These are phyloP conservation scores for Eupithecia abbreviata DNA, from an alignment of 2,888 invertebrate genomes.

Conservation along the genomic window DNA sequence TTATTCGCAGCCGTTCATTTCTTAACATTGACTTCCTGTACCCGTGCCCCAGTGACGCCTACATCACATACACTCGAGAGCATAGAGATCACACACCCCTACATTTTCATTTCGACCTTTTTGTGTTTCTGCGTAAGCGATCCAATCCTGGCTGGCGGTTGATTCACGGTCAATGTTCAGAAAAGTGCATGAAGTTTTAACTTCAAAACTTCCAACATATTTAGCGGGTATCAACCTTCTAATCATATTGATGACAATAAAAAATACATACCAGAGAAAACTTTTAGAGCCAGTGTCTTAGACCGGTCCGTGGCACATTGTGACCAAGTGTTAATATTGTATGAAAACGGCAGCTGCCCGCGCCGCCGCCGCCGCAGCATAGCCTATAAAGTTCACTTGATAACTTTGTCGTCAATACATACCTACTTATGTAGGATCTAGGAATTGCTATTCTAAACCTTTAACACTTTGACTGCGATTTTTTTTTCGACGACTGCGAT, in stretches of 20 bases:
- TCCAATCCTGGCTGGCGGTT: too few species aligned
- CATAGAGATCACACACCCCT: too few species aligned
- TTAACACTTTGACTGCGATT: background rate
- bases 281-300: conserved; percentile 7
- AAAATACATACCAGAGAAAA: background rate
- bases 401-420: conserved; percentile 6
- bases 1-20: too few species aligned
- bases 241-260: background rate
- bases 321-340: conserved; percentile 27
- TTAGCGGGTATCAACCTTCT: too few species aligned
- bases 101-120: too few species aligned
- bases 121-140: too few species aligned
- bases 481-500: too few species aligned
- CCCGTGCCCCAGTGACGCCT: too few species aligned
- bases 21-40: too few species aligned
- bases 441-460: background rate
- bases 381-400: conserved; percentile 2
- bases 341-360: conserved; percentile 31
- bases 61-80: too few species aligned
- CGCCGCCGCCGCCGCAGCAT: background rate
- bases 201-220: too few species aligned
- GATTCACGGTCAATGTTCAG: too few species aligned
- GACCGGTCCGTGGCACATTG: conserved; percentile 25
- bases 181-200: background rate
- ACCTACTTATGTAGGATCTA: background rate